Base-by-base conservation (phyloP, 37 sponge, comb jelly and placozoan species). In the Sycon ciliatum region DNA sequence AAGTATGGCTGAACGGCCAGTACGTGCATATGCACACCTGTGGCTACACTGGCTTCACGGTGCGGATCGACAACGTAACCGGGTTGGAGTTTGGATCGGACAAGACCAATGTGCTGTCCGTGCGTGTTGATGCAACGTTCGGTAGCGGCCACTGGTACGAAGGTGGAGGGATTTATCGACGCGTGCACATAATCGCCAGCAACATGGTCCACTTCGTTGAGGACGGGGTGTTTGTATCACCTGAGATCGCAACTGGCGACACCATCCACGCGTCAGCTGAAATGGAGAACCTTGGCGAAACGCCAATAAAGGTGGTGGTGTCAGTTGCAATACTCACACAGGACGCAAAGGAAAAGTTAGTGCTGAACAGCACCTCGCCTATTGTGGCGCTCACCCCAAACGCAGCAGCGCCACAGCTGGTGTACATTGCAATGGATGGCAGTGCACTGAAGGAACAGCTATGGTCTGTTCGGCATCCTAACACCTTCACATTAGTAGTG, bases 91-190 rank as follows among this genome's bases (percentile, higher is more conserved):
- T 74, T 36, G 75, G 75, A 3, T 34, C 73, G 32, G 81, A 70
- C 24, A 54, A 74, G 5, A 58, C 34, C 0, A 80, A 80, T 56
- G 81, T 80, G 18, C 13, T 80, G 4, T 74, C 70, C 3, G 69
- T 80, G 23, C 38, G 75, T 53, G 75, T 60, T 24, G 73, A 62
- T 68, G 73, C 75, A 1, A 74, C 32, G 16, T 2, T 32, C 18
- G 81, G 81, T 2, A 68, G 75, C 13, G 81, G 81, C 27, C 56
- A 63, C 58, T 80, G 81, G 81, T 80, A 80, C 66, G 81, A 81
- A 70, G 82, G 82, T 58, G 82, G 76, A 6, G 82, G 82, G 1
- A 75, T 81, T 1, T 81, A 81, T 40, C 38, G 76, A 69, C 82
- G 56, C 52, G 54, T 20, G 34, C 71, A 81, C 36, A 37, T 81